Conservation (phyloP, 2,113 vertebrate genomes). For the Microcebus tavaratra region DNA sequence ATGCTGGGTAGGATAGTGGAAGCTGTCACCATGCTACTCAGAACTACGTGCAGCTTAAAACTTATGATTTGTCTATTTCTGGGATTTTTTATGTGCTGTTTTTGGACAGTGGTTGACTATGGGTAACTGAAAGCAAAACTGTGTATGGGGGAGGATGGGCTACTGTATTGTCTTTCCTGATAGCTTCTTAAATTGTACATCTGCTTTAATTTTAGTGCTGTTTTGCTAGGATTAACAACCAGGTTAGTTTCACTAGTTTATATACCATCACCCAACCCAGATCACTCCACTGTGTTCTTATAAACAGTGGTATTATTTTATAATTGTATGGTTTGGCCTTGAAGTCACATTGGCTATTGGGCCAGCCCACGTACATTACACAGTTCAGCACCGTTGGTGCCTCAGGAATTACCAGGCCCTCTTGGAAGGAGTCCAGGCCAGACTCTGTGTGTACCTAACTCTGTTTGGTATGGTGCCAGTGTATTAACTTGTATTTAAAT, state of each 20-base stretch:
- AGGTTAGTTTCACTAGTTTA: constrained; percentile 10
- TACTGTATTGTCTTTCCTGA: background rate
- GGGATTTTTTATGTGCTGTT: background rate
- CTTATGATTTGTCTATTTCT: background rate
- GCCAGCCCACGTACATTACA: background rate
- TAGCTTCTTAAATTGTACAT: background rate
- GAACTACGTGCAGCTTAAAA: background rate
- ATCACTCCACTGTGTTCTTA: background rate
- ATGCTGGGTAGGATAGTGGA: background rate
- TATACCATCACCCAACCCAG: background rate
- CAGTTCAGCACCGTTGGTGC: background rate
- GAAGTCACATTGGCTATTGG: background rate
- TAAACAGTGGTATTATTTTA: constrained; percentile 64
- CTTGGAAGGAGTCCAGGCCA: constrained; percentile 63
- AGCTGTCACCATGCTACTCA: background rate
- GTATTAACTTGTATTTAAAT: constrained; percentile 59
- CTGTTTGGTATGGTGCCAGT: constrained; percentile 57
- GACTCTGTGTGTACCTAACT: background rate
- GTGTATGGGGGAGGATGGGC: background rate
- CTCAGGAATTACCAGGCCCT: constrained; percentile 52
- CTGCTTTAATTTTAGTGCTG: background rate
- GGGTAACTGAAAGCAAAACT: background rate
- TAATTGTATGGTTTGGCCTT: constrained; percentile 36
- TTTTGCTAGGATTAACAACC: background rate
- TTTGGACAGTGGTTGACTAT: background rate